Evolutionary conservation across 2,888 invertebrate genomes (phyloP).

Genomic region (Eilema caniola): DNA sequence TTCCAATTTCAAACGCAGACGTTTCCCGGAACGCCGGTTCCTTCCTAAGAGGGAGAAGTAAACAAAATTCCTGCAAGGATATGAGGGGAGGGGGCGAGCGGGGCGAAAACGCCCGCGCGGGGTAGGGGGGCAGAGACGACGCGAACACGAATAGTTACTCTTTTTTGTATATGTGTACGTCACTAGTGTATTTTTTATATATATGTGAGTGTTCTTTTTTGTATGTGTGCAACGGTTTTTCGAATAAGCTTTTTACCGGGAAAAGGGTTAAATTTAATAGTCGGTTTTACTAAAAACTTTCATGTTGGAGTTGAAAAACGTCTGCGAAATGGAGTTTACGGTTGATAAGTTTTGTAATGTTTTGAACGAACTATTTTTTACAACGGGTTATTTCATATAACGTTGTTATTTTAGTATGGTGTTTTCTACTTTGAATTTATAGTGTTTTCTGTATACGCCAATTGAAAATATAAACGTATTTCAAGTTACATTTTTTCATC

Average conservation of each 20-base stretch:
- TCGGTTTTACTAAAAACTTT: slow-evolving; percentile 60
- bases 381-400: slow-evolving; percentile 14
- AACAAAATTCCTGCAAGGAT: slow-evolving; percentile 87
- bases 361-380: slow-evolving; percentile 28
- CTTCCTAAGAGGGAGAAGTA: slow-evolving; percentile 82
- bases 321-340: slow-evolving; percentile 41
- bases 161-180: slow-evolving; percentile 78
- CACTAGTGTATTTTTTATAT: slow-evolving; percentile 45
- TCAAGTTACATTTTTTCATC: no score
- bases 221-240: slow-evolving; percentile 62
- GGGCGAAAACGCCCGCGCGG: slow-evolving; percentile 39
- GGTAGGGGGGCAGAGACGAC: slow-evolving; percentile 34
- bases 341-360: slow-evolving; percentile 43
- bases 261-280: slow-evolving; percentile 69
- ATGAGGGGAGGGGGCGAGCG: slow-evolving; percentile 67
- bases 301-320: slow-evolving; percentile 55
- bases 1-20: slow-evolving; percentile 74
- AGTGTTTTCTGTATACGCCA: no score
- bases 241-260: slow-evolving; percentile 70
- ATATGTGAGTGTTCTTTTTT: slow-evolving; percentile 47
- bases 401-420: background rate
- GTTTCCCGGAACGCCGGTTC: slow-evolving; percentile 70
- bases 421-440: background rate
- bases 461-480: no score
- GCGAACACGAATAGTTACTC: slow-evolving; percentile 73